Evolutionary conservation across 2,888 invertebrate genomes (phyloP).

Genomic region (Gymnoscelis rufifasciata): DNA sequence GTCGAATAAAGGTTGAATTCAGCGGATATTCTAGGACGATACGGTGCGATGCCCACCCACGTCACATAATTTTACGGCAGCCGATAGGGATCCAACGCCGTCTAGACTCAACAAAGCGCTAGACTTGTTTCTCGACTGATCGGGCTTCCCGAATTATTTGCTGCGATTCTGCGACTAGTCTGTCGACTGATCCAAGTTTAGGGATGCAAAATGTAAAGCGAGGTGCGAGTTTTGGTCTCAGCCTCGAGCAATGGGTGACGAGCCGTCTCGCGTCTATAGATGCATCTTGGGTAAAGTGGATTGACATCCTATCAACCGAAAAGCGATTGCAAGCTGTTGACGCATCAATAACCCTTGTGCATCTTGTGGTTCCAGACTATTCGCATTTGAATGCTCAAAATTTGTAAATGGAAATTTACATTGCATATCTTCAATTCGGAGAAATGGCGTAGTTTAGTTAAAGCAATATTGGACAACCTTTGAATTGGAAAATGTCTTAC

Average conservation of each 20-base stretch:
- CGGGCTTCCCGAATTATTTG: slow-evolving; percentile 33
- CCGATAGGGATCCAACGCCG: slow-evolving; percentile 67
- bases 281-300: slow-evolving; percentile 48
- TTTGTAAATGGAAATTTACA: background rate
- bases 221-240: slow-evolving; percentile 52
- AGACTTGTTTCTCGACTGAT: slow-evolving; percentile 62
- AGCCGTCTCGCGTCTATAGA: slow-evolving; percentile 33
- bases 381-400: slow-evolving; percentile 16
- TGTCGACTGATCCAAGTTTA: slow-evolving; percentile 49
- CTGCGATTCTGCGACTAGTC: slow-evolving; percentile 45
- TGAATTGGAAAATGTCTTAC: background rate
- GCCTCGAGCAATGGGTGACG: slow-evolving; percentile 35
- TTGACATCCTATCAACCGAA: slow-evolving; percentile 46
- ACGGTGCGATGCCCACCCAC: slow-evolving; percentile 45
- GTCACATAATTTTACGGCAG: slow-evolving; percentile 71
- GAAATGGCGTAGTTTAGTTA: background rate
- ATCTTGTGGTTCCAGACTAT: slow-evolving; percentile 15
- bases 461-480: slow-evolving; percentile 1
- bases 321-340: slow-evolving; percentile 38
- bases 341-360: slow-evolving; percentile 25
- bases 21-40: slow-evolving; percentile 48
- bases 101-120: slow-evolving; percentile 70
- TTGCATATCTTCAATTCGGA: background rate
- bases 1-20: slow-evolving; percentile 45
- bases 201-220: slow-evolving; percentile 44